Conservation (phyloP, 2,888 invertebrate genomes). For the Limnephilus marmoratus region DNA sequence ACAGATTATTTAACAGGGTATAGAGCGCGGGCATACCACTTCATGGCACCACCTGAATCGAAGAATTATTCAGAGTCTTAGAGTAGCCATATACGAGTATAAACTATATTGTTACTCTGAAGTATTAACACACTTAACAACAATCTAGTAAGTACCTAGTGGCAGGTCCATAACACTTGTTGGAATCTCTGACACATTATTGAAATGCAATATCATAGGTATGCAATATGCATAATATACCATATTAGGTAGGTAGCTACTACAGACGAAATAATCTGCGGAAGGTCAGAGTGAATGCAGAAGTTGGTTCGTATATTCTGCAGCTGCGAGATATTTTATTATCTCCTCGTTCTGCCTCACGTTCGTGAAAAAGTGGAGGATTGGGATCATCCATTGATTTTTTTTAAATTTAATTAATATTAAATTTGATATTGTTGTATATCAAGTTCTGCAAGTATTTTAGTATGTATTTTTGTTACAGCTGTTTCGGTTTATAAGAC, state of each 20-base stretch:
- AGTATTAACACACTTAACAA: no score
- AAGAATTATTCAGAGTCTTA: background rate
- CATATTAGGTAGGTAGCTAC: background rate
- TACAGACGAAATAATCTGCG: background rate
- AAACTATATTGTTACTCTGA: no score
- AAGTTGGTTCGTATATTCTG: background rate
- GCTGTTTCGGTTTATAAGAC: no score
- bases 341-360: background rate
- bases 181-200: background rate
- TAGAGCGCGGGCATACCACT: constrained; percentile 82
- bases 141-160: background rate
- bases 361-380: background rate
- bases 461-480: no score
- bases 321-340: background rate
- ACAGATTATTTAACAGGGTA: no score
- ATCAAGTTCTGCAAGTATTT: no score
- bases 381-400: no score
- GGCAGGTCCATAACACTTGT: background rate
- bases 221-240: no score
- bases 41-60: constrained; percentile 66
- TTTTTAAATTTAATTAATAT: no score
- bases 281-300: background rate
- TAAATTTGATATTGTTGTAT: no score
- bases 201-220: background rate
- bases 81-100: no score